Base-by-base conservation (phyloP, 2,888 invertebrate genomes). In the Omphaloscelis lunosa region DNA sequence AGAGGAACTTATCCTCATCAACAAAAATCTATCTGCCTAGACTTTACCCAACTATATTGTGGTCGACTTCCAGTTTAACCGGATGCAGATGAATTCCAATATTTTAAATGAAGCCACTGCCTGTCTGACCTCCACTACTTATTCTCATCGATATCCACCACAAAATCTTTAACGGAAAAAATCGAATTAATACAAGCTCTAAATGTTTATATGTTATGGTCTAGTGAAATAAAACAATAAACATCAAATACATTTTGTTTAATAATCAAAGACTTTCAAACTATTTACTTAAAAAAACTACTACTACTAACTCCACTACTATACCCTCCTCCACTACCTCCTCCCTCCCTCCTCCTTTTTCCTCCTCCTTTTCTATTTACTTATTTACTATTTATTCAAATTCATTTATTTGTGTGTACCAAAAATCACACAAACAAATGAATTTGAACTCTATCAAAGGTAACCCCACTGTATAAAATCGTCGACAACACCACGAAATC, bases 401-500 rank as follows among this genome's bases (percentile, higher is more conserved):
- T n/a, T n/a, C n/a, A n/a, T n/a, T n/a, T n/a, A n/a, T n/a, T n/a
- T n/a, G n/a, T n/a, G n/a, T n/a, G n/a, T n/a, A n/a, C n/a, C n/a
- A n/a, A n/a, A n/a, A n/a, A n/a, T n/a, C n/a, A n/a, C n/a, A n/a
- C n/a, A n/a, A n/a, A n/a, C n/a, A n/a, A n/a, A n/a, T n/a, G n/a
- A n/a, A n/a, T n/a, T n/a, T n/a, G n/a, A n/a, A n/a, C 34, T 34
- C 7, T 15, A 48, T 85, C 23, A 86, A n/a, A 84, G 72, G 23
- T 91, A 90, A 0, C 90, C 91, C 91, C 89, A 91, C 17, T 85
- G 68, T 20, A 89, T 89, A 77, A 90, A 92, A 73, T 91, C 94
- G 29, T 93, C 90, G 2, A 94, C 83, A 12, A 92, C 65, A 0
- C 88, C 93, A 7, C 88, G 83, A 6, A 92, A 83, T 48, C 92